These are phyloP conservation scores for Falco berigora DNA, from an alignment of 2,797 vertebrate species.

Conservation along the genomic window DNA sequence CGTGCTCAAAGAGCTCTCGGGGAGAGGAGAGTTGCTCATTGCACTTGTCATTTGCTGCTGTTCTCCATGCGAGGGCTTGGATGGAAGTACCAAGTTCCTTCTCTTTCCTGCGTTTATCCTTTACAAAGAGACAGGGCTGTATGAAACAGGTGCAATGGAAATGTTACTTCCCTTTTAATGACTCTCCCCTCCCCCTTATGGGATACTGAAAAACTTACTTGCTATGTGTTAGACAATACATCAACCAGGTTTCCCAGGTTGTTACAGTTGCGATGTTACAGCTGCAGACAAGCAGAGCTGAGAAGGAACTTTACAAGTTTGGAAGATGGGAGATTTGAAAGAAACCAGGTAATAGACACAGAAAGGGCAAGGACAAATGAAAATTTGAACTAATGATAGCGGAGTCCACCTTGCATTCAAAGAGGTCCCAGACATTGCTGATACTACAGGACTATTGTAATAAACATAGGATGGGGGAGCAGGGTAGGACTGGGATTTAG, in stretches of 20 bases:
- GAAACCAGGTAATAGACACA: not conserved
- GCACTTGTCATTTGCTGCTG: not conserved
- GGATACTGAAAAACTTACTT: not conserved
- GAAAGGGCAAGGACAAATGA: not conserved
- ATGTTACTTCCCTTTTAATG: not conserved
- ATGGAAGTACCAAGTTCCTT: not conserved
- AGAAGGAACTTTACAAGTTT: not conserved
- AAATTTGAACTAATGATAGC: not conserved
- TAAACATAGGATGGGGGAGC: not conserved
- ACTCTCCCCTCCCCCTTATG: fast-evolving
- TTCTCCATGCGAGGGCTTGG: not conserved
- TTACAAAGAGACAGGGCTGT: not conserved
- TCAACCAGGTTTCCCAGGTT: not conserved
- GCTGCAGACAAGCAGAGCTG: not conserved
- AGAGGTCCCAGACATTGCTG: not conserved
- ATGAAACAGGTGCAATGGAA: not conserved
- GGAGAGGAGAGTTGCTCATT: not conserved
- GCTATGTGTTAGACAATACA: not conserved
- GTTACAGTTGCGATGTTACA: not conserved
- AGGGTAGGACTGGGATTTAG: not conserved
- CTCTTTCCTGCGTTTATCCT: not conserved
- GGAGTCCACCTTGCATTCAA: not conserved
- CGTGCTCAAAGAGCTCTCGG: fast-evolving
- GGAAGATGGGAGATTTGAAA: not conserved
- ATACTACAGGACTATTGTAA: not conserved